Base-by-base conservation (phyloP, 1,140 invertebrate genomes). In the Trissolcus basalis region DNA sequence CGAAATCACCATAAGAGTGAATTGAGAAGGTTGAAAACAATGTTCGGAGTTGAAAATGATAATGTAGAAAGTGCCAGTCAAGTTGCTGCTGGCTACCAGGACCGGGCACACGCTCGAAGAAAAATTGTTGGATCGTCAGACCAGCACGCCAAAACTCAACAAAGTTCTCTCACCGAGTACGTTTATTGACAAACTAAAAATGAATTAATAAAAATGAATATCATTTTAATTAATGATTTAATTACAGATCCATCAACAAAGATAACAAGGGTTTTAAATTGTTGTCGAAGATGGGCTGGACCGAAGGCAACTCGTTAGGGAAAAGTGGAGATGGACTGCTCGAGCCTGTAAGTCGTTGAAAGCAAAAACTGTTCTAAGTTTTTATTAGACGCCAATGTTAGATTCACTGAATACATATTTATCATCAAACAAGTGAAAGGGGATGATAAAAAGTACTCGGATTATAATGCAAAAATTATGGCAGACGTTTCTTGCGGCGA, bases 211-310 rank as follows among this genome's bases (percentile, higher is more conserved):
- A n/a, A 39, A 11, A 39, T 39, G 9, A 39, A 14, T 44, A 44
- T 44, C 2, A 44, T 13, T 3, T 13, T 44, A 13, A 4, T 44
- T 44, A 13, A 13, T 12, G 35, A 14, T 36, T 51, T 10, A 27
- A 47, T 68, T 86, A 77, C 63, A 96, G 95, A 79, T 92, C 91
- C 15, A 94, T 97, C 79, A 85, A 92, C 12, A 88, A 92, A 14
- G 91, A 93, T 33, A 97, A 97, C 81, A 96, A 95, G 88, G 96
- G 97, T 0, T 97, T 96, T 85, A 94, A 96, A 89, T 85, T 98
- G 84, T 83, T 98, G 36, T 89, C 93, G 53, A 97, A 97, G 88
- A 95, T 98, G 93, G 96, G 96, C 11, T 98, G 96, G 96, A 92
- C 91, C n/a, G 93, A 94, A 86, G 96, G 96, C 54, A 90, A 95